Evolutionary conservation across 2,888 invertebrate species (phyloP).

Genomic region (Synanthedon tipuliformis): DNA sequence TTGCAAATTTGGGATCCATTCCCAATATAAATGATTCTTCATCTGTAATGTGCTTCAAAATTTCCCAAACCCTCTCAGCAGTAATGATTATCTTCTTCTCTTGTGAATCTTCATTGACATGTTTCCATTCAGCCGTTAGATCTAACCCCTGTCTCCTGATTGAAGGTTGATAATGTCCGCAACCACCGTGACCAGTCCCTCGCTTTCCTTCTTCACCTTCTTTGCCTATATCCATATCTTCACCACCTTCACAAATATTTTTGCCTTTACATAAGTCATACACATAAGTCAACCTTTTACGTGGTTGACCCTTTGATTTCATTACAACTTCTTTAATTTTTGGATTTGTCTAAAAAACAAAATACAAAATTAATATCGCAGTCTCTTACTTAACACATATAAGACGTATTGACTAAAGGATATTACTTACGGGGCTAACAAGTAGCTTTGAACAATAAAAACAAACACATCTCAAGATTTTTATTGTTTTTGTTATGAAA

Average conservation of each 20-base stretch:
- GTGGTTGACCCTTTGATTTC: slow-evolving; percentile 96
- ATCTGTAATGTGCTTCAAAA: slow-evolving; percentile 94
- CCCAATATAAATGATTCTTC: slow-evolving; percentile 95
- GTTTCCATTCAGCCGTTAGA: slow-evolving; percentile 97
- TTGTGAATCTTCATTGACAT: slow-evolving; percentile 97
- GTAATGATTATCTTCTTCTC: slow-evolving; percentile 94
- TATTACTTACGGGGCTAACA: slow-evolving; percentile 86
- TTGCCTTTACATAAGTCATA: slow-evolving; percentile 99
- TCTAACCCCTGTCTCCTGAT: slow-evolving; percentile 92
- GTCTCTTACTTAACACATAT: not conserved
- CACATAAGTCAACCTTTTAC: slow-evolving; percentile 93
- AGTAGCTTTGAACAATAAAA: slow-evolving; percentile 98
- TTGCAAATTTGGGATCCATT: slow-evolving; percentile 97
- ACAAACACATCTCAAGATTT: slow-evolving; percentile 97
- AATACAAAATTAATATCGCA: not conserved
- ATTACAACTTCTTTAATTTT: slow-evolving; percentile 94
- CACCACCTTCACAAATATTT: slow-evolving; percentile 98
- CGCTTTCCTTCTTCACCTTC: slow-evolving; percentile 75
- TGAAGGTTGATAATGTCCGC: slow-evolving; percentile 97
- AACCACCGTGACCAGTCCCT: slow-evolving; percentile 88
- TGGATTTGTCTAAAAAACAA: slow-evolving; percentile 78
- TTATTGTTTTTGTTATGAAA: slow-evolving; percentile 96
- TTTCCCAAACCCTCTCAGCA: slow-evolving; percentile 97
- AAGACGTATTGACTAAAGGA: not conserved
- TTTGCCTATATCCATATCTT: slow-evolving; percentile 94